phyloP scores from a whole-genome alignment of 2,888 invertebrate genomes.

The Halocaridina rubra region DNA sequence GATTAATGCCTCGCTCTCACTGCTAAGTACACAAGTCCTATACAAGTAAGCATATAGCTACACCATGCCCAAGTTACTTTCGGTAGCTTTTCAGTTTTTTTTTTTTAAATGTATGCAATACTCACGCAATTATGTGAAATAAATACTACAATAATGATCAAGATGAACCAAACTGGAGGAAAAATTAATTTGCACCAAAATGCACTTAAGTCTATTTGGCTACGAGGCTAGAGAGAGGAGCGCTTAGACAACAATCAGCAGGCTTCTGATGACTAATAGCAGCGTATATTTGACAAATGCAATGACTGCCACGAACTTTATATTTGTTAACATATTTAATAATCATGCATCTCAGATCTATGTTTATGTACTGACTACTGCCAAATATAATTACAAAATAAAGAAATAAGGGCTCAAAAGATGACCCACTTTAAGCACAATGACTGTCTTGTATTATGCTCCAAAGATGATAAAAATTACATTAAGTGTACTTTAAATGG shows the following conservation, averaged over 20 bases:
- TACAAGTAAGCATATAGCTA: conserved; percentile 39
- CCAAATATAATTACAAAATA: too few relatives aligned
- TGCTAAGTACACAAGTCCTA: conserved; percentile 39
- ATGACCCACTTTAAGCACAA: too few relatives aligned
- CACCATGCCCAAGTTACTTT: conserved; percentile 36
- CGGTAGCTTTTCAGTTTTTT: conserved; percentile 27
- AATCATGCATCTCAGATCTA: too few relatives aligned
- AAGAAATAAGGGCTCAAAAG: too few relatives aligned
- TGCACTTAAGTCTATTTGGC: conserved; percentile 61
- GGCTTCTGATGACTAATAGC: conserved; percentile 56
- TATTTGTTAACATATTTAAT: too few relatives aligned
- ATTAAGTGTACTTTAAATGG: too few relatives aligned
- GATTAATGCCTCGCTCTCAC: conserved; percentile 43
- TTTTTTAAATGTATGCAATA: conserved; percentile 21
- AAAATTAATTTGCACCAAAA: conserved; percentile 51
- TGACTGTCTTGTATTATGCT: too few relatives aligned
- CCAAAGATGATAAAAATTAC: too few relatives aligned
- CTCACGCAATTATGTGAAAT: conserved; percentile 30
- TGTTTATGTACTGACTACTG: too few relatives aligned
- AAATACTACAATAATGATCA: conserved; percentile 46
- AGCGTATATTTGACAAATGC: conserved; percentile 41
- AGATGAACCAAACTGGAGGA: too few relatives aligned
- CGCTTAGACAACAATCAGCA: conserved; percentile 38
- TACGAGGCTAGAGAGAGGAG: conserved; percentile 59
- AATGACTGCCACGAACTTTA: conserved; percentile 49